Conservation (phyloP, 2,888 invertebrate genomes). For the Drosophila rubida region DNA sequence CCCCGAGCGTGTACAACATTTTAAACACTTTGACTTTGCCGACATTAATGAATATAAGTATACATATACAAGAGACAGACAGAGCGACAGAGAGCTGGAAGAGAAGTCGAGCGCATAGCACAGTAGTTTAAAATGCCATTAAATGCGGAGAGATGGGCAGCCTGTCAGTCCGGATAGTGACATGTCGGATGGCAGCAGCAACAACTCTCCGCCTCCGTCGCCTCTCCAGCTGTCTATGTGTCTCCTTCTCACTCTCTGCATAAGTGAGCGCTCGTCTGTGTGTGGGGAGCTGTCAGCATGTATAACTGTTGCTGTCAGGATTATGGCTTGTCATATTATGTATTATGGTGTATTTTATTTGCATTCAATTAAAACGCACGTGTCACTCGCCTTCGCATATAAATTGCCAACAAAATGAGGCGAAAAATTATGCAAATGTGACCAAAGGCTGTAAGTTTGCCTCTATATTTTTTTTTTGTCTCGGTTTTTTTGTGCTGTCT, state of each 20-base stretch:
- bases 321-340: slow-evolving; percentile 77
- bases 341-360: slow-evolving; percentile 77
- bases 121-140: slow-evolving; percentile 79
- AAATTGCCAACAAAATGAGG: slow-evolving; percentile 72
- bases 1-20: slow-evolving; percentile 67
- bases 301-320: slow-evolving; percentile 78
- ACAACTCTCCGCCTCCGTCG: slow-evolving; percentile 3
- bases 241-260: background rate
- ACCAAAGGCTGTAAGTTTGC: slow-evolving; percentile 8
- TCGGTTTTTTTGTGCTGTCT: slow-evolving; percentile 3
- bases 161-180: slow-evolving; percentile 50
- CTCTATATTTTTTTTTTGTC: background rate
- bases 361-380: slow-evolving; percentile 79
- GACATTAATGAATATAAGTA: slow-evolving; percentile 73
- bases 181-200: slow-evolving; percentile 51
- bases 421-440: slow-evolving; percentile 70
- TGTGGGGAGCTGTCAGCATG: slow-evolving; percentile 63
- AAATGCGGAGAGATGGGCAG: slow-evolving; percentile 61
- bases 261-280: slow-evolving; percentile 2
- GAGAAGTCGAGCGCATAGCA: slow-evolving; percentile 13
- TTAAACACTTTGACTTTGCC: slow-evolving; percentile 68
- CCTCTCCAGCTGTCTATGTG: background rate
- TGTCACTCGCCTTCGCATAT: slow-evolving; percentile 67
- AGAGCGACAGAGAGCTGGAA: background rate
- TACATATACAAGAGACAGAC: slow-evolving; percentile 14